A percentile compares a stretch with the other conserved stretches of the same genome.
Evolutionary conservation across 37 sponge, comb jelly and placozoan species (phyloP).

Genomic region (Ianthella basta): DNA sequence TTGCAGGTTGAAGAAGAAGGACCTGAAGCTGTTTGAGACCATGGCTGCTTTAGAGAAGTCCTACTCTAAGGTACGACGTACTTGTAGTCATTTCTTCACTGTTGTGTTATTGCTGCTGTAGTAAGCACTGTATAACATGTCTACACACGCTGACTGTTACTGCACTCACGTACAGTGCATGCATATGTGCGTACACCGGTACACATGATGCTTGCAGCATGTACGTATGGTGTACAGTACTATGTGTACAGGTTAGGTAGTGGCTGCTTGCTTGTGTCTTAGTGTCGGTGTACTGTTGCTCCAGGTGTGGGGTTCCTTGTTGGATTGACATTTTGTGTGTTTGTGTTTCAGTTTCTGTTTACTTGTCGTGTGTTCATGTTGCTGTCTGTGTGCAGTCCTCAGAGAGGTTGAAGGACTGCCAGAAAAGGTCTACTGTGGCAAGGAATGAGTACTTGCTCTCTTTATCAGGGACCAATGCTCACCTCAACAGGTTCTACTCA

Average conservation of each 20-base stretch:
- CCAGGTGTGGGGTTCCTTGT: too few relatives aligned
- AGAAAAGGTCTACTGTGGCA: slow-evolving; percentile 69
- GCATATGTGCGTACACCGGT: too few relatives aligned
- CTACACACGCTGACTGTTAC: too few relatives aligned
- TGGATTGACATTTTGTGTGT: too few relatives aligned
- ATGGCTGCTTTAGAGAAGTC: slow-evolving; percentile 58
- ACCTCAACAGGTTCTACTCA: slow-evolving; percentile 40
- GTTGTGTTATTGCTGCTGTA: too few relatives aligned
- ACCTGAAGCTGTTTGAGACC: slow-evolving; percentile 67
- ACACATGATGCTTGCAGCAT: too few relatives aligned
- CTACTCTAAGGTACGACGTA: slow-evolving; percentile 39
- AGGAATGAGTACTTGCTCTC: slow-evolving; percentile 82
- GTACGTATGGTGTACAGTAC: too few relatives aligned
- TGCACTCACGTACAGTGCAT: too few relatives aligned
- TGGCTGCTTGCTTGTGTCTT: too few relatives aligned
- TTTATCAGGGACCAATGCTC: slow-evolving; percentile 64
- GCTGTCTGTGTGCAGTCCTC: slow-evolving; percentile 34
- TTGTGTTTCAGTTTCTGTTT: not conserved
- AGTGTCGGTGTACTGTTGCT: too few relatives aligned
- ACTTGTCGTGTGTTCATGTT: not conserved
- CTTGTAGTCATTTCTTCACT: not conserved
- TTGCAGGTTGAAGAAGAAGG: slow-evolving; percentile 52
- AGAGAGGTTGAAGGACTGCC: slow-evolving; percentile 66
- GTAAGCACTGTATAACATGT: too few relatives aligned
- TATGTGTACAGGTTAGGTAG: too few relatives aligned